These are phyloP conservation scores for Panopea generosa DNA, from an alignment of 2,888 invertebrate genomes.

Conservation along the genomic window DNA sequence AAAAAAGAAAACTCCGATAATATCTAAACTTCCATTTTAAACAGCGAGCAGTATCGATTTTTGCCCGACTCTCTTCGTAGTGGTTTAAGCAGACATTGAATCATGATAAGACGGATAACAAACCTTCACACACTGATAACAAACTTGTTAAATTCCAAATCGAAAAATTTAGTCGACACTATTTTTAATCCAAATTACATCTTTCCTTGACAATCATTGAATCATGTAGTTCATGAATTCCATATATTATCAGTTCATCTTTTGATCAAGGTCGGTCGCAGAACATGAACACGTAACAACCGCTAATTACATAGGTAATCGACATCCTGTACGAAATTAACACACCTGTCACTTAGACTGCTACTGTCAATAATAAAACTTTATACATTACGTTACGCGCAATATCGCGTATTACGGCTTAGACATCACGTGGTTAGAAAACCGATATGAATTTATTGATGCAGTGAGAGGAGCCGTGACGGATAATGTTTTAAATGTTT, in stretches of 20 bases:
- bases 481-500: slow-evolving; percentile 25
- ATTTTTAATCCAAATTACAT: background rate
- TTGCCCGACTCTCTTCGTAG: slow-evolving; percentile 5
- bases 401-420: slow-evolving; percentile 38
- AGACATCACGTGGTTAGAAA: slow-evolving; percentile 51
- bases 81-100: slow-evolving; percentile 15
- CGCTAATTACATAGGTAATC: background rate
- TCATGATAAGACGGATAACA: slow-evolving; percentile 3
- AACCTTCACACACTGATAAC: slow-evolving; percentile 5
- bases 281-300: background rate
- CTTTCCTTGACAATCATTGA: background rate
- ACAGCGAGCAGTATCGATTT: slow-evolving; percentile 15
- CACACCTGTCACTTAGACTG: slow-evolving; percentile 40
- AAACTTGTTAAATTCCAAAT: background rate
- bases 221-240: background rate
- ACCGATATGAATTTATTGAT: slow-evolving; percentile 56
- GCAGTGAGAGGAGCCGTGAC: slow-evolving; percentile 49
- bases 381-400: slow-evolving; percentile 29
- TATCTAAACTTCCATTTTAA: background rate
- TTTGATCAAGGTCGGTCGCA: too few species aligned
- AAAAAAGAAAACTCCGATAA: too few species aligned
- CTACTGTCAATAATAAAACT: slow-evolving; percentile 22
- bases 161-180: background rate
- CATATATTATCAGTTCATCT: too few species aligned
- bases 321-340: slow-evolving; percentile 17